Conservation (phyloP, 2,797 vertebrate genomes). For the Ptychobarbus kaznakovi region DNA sequence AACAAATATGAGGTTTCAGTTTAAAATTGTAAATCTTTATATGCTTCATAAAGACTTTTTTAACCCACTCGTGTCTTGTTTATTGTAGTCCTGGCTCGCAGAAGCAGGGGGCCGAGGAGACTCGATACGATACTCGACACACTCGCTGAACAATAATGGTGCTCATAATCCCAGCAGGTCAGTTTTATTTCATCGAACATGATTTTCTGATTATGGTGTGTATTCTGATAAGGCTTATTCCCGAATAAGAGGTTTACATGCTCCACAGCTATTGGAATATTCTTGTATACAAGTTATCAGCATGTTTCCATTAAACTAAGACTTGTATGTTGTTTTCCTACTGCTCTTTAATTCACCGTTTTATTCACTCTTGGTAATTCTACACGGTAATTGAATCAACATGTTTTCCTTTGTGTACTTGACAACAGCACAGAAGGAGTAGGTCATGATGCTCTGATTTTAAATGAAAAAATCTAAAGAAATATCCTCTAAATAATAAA, state of each 20-base stretch:
- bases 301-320: background rate
- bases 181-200: slow-evolving; percentile 35
- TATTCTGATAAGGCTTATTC: background rate
- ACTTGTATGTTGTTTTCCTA: background rate
- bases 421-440: background rate
- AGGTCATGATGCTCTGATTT: background rate
- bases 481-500: background rate
- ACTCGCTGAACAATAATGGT: slow-evolving; percentile 82
- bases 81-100: slow-evolving; percentile 81
- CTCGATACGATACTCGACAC: slow-evolving; percentile 73
- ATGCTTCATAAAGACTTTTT: background rate
- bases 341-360: background rate
- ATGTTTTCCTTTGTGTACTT: background rate
- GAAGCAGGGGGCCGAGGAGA: slow-evolving; percentile 85
- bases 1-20: slow-evolving; percentile 87
- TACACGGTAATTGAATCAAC: slow-evolving; percentile 9
- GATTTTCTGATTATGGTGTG: background rate
- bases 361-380: slow-evolving; percentile 1
- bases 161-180: slow-evolving; percentile 84
- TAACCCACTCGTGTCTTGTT: slow-evolving; percentile 14
- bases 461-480: background rate
- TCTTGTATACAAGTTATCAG: background rate
- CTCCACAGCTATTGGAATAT: background rate
- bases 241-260: background rate
- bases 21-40: background rate